Evolutionary conservation across 2,113 vertebrate species (phyloP), one percentile per base, ranked within the genome.

Genomic region (Trogon melanurus): DNA sequence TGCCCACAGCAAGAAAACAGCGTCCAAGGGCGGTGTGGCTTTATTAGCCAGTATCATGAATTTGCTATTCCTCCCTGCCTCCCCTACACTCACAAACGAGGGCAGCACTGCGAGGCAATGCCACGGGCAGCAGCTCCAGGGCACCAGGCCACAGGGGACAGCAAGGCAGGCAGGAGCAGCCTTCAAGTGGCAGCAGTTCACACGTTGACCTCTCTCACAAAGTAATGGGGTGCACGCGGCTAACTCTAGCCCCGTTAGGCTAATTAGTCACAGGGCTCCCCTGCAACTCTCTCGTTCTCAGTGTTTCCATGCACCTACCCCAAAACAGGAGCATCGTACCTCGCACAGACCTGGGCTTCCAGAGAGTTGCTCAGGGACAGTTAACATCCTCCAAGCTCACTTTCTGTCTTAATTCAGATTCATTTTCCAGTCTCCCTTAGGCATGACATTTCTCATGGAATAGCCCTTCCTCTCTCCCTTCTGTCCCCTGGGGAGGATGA

Each of bases 161-260:
- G 41, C 3, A 1, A 32, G 26, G 27, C 32, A 38, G 14, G 41
- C 16, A 75, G 78, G 22, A 61, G 57, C 61, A 57, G 60, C 67
- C 64, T 79, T 26, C 0, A 1, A 30, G 26, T 53, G 60, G 34
- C 44, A 50, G 67, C 10, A 32, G 25, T 9, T 16, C 2, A 0
- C 12, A 18, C 1, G 0, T 2, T 34, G 36, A 44, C 41, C 3
- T 0, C 54, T 47, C 34, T 38, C 29, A 56, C 22, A 26, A 41
- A 67, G 19, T 7, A 64, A 58, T 1, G 1, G 17, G 22, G 30
- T 0, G 0, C 41, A 51, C 1, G 0, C 0, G 0, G 32, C 29
- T 50, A 57, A 57, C 0, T 14, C 36, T 21, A 69, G 70, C 27
- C 32, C 13, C 53, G 41, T 44, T 21, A 69, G 70, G 27, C 32